Evolutionary conservation across 2,888 invertebrate genomes (phyloP).

Genomic region (Drosophila peninsularis): DNA sequence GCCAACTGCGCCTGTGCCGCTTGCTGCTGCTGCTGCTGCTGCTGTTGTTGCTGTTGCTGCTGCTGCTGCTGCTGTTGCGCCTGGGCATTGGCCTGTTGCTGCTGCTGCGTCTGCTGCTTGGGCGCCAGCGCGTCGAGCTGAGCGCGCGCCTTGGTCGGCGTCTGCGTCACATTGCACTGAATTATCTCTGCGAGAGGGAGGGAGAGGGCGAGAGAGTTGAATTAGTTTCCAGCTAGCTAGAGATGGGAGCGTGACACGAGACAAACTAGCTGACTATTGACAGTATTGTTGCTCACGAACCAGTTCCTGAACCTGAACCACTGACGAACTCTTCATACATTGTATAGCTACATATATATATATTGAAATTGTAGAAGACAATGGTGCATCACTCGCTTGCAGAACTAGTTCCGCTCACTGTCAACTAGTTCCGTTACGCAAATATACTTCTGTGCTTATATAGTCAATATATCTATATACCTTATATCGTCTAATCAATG

Average conservation of each 20-base stretch:
- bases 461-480: background rate
- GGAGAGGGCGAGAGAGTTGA: background rate
- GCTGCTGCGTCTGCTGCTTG: conserved; percentile 74
- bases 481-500: background rate
- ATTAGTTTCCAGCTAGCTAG: background rate
- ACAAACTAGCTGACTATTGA: background rate
- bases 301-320: background rate
- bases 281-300: background rate
- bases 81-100: conserved; percentile 69
- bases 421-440: background rate
- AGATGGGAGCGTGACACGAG: background rate
- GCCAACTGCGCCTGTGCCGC: conserved; percentile 64
- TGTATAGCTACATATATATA: background rate
- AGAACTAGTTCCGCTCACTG: background rate
- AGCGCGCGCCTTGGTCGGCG: conserved; percentile 85
- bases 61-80: conserved; percentile 56
- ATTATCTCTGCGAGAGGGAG: conserved; percentile 81
- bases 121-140: conserved; percentile 85
- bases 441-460: background rate
- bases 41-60: conserved; percentile 50
- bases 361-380: too few relatives aligned
- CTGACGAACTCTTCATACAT: background rate
- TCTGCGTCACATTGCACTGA: conserved; percentile 83
- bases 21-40: conserved; percentile 58
- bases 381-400: too few relatives aligned